Evolutionary conservation across 2,797 vertebrate genomes (phyloP).

Genomic region (Phoebastria nigripes): DNA sequence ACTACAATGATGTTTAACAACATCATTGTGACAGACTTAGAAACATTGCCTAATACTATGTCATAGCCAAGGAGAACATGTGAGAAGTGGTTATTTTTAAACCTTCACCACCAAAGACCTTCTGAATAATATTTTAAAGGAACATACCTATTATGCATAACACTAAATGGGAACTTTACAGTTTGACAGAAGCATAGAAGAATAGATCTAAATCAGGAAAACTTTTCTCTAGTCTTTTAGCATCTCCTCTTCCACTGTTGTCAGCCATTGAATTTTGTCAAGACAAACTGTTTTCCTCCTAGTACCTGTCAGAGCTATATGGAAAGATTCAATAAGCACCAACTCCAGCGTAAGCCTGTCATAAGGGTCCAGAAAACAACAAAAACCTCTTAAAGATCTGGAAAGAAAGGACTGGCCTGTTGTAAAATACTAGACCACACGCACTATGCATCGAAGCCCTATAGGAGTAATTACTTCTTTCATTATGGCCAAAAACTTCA

Average conservation of each 20-base stretch:
- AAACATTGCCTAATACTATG: background rate
- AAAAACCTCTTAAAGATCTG: background rate
- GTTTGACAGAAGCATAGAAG: background rate
- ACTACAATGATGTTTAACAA: background rate
- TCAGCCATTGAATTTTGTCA: background rate
- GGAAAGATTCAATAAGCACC: background rate
- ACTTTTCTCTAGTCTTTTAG: background rate
- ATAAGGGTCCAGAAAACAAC: background rate
- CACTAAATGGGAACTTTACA: background rate
- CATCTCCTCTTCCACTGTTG: background rate
- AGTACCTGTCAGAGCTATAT: background rate
- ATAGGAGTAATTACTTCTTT: background rate
- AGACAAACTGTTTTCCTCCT: background rate
- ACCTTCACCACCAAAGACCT: background rate
- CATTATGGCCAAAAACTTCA: background rate
- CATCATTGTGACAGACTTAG: background rate
- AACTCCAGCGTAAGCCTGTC: background rate
- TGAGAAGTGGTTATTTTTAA: background rate
- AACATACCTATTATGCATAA: background rate
- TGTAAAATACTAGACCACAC: background rate
- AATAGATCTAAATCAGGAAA: background rate
- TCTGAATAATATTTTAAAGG: background rate
- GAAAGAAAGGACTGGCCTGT: background rate
- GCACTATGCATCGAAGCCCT: accelerated
- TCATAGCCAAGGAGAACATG: background rate